Conservation (phyloP, 1,140 invertebrate genomes). For the fruit fly (Drosophila melanogaster) region DNA sequence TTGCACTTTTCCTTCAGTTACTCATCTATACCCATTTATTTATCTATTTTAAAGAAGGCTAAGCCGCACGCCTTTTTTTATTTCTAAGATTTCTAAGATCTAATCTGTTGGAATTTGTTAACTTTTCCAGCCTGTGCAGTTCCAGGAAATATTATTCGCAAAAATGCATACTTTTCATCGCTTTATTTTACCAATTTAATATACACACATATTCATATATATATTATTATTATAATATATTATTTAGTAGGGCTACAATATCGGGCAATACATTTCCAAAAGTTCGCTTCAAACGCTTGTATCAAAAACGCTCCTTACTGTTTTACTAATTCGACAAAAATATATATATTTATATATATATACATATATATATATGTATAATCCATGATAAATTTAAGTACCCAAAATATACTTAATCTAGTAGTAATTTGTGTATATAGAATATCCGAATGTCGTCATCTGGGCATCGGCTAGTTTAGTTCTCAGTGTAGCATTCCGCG, state of each 20-base stretch:
- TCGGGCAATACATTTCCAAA: conserved; percentile 34
- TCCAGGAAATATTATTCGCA: neutral
- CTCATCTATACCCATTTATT: neutral
- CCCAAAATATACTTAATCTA: conserved; percentile 28
- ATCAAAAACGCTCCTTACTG: conserved; percentile 24
- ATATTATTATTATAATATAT: conserved; percentile 18
- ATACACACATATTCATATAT: conserved; percentile 23
- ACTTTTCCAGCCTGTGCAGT: neutral
- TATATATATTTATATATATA: neutral
- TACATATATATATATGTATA: neutral
- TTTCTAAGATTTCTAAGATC: too few relatives aligned
- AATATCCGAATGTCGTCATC: conserved; percentile 18
- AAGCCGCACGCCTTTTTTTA: too few relatives aligned
- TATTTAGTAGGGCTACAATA: conserved; percentile 31
- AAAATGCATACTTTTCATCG: conserved; percentile 3
- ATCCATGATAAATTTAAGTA: conserved; percentile 19
- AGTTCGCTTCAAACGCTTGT: conserved; percentile 14
- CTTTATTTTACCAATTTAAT: conserved; percentile 32
- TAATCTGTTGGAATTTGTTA: too few relatives aligned
- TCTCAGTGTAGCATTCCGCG: conserved; percentile 5
- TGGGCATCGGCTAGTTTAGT: neutral
- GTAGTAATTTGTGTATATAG: conserved; percentile 16
- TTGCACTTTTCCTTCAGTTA: too few relatives aligned
- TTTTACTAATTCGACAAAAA: conserved; percentile 8
- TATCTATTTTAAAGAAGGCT: too few relatives aligned